Percentiles rank a stretch among this genome's conserved stretches.
These are phyloP conservation scores for Myzus persicae DNA, from an alignment of 1,140 invertebrate species.

Conservation along the genomic window DNA sequence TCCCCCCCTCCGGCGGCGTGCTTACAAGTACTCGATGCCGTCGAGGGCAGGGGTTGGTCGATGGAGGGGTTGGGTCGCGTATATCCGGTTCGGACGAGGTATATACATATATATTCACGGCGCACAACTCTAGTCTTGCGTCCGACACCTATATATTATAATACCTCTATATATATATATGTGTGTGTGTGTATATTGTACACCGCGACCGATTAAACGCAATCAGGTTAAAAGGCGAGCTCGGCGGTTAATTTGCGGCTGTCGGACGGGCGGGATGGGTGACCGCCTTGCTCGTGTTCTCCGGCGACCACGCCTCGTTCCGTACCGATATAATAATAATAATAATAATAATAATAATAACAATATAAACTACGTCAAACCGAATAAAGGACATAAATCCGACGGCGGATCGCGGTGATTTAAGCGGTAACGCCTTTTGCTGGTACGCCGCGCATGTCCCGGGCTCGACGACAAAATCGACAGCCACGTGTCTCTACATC, in stretches of 20 bases:
- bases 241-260: constrained; percentile 33
- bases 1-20: too few species aligned
- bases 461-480: background rate
- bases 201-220: constrained; percentile 25
- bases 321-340: constrained; percentile 14
- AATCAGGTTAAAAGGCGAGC: constrained; percentile 42
- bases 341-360: too few species aligned
- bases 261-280: background rate
- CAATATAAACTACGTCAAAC: constrained; percentile 29
- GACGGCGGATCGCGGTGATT: background rate
- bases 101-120: background rate
- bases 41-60: background rate
- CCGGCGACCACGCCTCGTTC: constrained; percentile 39
- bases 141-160: background rate
- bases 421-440: constrained; percentile 51
- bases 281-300: constrained; percentile 33
- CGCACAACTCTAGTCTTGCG: background rate
- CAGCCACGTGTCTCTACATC: background rate
- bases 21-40: background rate
- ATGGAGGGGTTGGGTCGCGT: background rate
- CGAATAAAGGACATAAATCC: constrained; percentile 49
- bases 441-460: background rate
- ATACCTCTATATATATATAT: background rate
- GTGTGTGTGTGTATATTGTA: background rate
- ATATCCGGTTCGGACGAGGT: background rate